Evolutionary conservation across 92 coral and sea anemone species (phyloP), one percentile per base, ranked within the genome.

Genomic region (Micromussa lordhowensis): DNA sequence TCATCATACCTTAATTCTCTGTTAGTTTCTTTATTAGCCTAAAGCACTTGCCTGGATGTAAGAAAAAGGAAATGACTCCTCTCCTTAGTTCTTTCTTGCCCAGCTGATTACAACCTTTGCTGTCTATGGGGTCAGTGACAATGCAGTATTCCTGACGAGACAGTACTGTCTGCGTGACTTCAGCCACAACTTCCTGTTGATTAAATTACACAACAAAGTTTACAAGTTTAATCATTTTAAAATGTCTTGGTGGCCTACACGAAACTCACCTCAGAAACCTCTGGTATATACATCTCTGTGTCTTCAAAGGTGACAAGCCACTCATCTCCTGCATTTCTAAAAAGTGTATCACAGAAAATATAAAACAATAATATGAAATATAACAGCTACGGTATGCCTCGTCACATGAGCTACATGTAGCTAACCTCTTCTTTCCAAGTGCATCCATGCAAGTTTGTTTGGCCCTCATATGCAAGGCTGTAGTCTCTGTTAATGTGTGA

Each of bases 271-370:
- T 97, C 99, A 26, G 92, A 90, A 28, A 97, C 98, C 24, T 97
- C 99, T 22, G 98, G 99, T 24, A 97, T 96, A 86, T 97, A 97
- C 13, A 96, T 87, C 35, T 97, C 99, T 64, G 93, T 48, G 29
- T 97, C 96, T 44, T 97, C 94, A 40, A 91, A 82, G 8, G 98
- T 97, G 3, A 97, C 99, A 48, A 97, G 92, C 99, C 98, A 97
- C 77, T 97, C 98, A 78, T 96, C 97, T 32, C 99, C 99, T 35
- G 97, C 94, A 88, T 71, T 87, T 80, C 99, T 97, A 44, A 76
- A 16, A 66, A 26, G 21, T 9, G 36, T 36, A 34, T 36, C 26
- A 34, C 22, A 73, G 6, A 21, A 2, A 58, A 44, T 40, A 40
- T n/a, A n/a, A n/a, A n/a, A n/a, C n/a, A n/a, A n/a, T n/a, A 79